Percentiles rank a stretch among this genome's conserved stretches.
phyloP scores from a whole-genome alignment of 2,888 invertebrate species.

The Rhamnusium bicolor region DNA sequence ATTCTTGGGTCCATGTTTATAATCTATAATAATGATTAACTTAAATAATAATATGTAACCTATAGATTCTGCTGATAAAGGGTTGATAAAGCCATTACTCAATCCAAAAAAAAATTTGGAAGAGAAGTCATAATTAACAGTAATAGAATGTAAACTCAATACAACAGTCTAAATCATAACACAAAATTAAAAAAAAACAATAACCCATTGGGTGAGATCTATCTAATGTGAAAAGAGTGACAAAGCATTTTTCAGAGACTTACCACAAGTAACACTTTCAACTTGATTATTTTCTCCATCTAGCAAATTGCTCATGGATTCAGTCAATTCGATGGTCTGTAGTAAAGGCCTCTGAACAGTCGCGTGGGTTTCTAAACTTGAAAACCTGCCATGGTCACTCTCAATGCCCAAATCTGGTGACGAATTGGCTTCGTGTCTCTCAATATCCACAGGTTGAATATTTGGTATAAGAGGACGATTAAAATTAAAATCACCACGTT shows the following conservation, averaged over 20 bases:
- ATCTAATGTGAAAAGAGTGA: too few species aligned
- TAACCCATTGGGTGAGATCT: too few species aligned
- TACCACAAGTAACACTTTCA: conserved; percentile 60
- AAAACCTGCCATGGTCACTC: conserved; percentile 81
- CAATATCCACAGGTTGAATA: conserved; percentile 55
- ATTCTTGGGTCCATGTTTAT: too few species aligned
- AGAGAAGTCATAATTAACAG: too few species aligned
- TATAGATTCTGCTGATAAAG: too few species aligned
- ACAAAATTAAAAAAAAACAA: too few species aligned
- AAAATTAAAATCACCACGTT: conserved; percentile 32
- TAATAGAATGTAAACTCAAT: too few species aligned
- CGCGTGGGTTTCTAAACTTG: conserved; percentile 77
- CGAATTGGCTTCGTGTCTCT: conserved; percentile 71
- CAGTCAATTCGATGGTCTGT: conserved; percentile 71
- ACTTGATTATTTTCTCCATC: conserved; percentile 59
- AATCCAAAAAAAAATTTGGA: too few species aligned
- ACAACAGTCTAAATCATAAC: too few species aligned
- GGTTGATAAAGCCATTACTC: too few species aligned
- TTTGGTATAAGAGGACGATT: conserved; percentile 27
- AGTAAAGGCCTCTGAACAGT: conserved; percentile 69
- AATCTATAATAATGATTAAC: too few species aligned
- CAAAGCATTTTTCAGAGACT: conserved; percentile 46
- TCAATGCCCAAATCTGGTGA: conserved; percentile 94
- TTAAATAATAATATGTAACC: too few species aligned
- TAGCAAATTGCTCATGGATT: conserved; percentile 68